Percentiles rank a stretch among this genome's conserved stretches.
phyloP scores from a whole-genome alignment of 2,797 vertebrate genomes.

The Anguilla obscura region DNA sequence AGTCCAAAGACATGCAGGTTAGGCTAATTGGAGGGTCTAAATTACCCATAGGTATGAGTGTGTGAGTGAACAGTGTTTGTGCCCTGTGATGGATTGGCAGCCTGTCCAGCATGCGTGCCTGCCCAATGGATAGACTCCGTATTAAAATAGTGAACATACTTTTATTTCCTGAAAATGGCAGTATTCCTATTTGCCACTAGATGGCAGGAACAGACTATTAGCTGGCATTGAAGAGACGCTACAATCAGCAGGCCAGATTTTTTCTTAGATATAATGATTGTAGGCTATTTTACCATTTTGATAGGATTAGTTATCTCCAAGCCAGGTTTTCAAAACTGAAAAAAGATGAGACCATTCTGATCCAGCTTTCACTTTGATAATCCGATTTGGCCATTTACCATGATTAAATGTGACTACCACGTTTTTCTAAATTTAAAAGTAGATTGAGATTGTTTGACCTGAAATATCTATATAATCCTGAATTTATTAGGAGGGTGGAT shows the following conservation, averaged over 20 bases:
- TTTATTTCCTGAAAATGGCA: not conserved
- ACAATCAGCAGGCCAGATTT: not conserved
- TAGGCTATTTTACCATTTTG: not conserved
- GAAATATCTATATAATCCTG: too few species aligned
- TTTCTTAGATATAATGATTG: not conserved
- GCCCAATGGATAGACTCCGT: not conserved
- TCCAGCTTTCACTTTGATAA: not conserved
- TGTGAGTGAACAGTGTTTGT: too few species aligned
- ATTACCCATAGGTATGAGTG: too few species aligned
- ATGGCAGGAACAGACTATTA: slow-evolving; percentile 15
- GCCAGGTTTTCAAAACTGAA: not conserved
- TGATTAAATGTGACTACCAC: too few species aligned
- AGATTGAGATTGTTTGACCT: too few species aligned
- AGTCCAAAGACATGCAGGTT: too few species aligned
- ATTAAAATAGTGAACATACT: not conserved
- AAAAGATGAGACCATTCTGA: not conserved
- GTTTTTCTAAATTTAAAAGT: too few species aligned
- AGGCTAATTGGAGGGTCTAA: too few species aligned
- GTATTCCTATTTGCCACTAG: not conserved
- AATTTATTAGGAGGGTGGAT: too few species aligned
- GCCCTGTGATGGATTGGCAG: too few species aligned
- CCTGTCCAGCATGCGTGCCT: not conserved
- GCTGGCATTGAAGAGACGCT: not conserved
- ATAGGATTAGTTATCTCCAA: too few species aligned
- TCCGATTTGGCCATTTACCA: not conserved